Evolutionary conservation across 2,113 vertebrate species (phyloP).

Genomic region (Plotosus lineatus): DNA sequence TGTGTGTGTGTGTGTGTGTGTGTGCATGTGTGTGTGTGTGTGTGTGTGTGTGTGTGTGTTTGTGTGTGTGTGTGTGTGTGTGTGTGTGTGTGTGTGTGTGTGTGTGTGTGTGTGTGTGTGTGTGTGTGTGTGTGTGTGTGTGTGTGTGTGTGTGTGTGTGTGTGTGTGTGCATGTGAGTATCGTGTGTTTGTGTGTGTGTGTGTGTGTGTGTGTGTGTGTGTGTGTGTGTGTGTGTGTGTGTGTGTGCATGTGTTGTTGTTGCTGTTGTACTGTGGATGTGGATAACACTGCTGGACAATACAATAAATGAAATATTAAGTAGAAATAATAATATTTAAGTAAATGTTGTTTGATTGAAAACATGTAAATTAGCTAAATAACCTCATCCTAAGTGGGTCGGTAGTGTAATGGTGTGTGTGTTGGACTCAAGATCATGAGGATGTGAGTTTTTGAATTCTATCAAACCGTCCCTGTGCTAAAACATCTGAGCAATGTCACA

Average conservation of each 20-base stretch:
- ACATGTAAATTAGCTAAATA: not conserved
- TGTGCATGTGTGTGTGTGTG: not conserved
- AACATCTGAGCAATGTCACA: no score
- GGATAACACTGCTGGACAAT: not conserved
- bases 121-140: not conserved
- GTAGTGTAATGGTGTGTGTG: no score
- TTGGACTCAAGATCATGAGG: no score
- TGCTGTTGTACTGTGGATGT: no score
- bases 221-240: not conserved
- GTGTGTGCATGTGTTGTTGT: no score
- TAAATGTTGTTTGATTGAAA: not conserved
- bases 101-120: not conserved
- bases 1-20: slow-evolving; percentile 71
- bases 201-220: not conserved
- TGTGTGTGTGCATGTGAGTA: slow-evolving; percentile 77
- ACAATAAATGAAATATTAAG: not conserved
- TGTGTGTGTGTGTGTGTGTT: not conserved
- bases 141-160: not conserved
- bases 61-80: slow-evolving; percentile 9
- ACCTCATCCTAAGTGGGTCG: no score
- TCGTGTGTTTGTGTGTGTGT: not conserved
- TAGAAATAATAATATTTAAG: not conserved
- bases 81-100: not conserved
- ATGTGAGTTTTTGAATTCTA: no score
- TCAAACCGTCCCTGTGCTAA: no score